Base-by-base conservation (phyloP, 2,888 invertebrate species). In the Quadriops clusia region DNA sequence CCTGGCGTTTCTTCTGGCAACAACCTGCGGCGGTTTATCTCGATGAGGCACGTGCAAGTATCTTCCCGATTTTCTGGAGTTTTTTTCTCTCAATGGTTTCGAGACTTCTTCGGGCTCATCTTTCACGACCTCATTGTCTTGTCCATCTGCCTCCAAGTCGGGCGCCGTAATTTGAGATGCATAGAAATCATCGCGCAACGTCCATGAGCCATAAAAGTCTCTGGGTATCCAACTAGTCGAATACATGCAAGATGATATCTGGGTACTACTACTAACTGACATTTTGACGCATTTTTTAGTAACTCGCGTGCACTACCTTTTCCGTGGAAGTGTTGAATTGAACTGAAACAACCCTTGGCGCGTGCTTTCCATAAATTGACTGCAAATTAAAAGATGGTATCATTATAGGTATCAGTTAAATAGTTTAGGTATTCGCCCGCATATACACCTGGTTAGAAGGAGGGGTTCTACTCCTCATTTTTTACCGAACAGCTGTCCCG, bases 1-100 rank as follows among this genome's bases (percentile, higher is more conserved):
- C 27, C 76, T 56, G 4, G 73, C 74, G 50, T 76, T 76, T 34
- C 75, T 48, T 43, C 45, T 56, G 17, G 67, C 71, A 34, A 73
- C 72, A 36, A 70, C 59, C 48, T 70, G 69, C 11, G 68, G 65
- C 7, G 70, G 68, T 47, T 70, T 71, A 43, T 70, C 64, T 32
- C 62, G 56, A 46, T 59, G 57, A 1, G 60, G 59, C 51, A 59
- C 56, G 53, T 62, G 61, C 38, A 50, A 45, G 38, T 49, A 50
- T 20, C 37, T 40, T 17, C 29, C 33, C 33, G 24, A 33, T 33
- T 43, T 43, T 35, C 38, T 44, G 14, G 17, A 24, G 34, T 52
- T 50, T 42, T 46, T 49, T 35, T 48, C 49, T 34, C 42, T 36
- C 38, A 43, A 30, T 15, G 41, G 39, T 28, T 36, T 38, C 20